Base-by-base conservation (phyloP, 1,140 invertebrate species). In the roundworm (Caenorhabditis elegans) region DNA sequence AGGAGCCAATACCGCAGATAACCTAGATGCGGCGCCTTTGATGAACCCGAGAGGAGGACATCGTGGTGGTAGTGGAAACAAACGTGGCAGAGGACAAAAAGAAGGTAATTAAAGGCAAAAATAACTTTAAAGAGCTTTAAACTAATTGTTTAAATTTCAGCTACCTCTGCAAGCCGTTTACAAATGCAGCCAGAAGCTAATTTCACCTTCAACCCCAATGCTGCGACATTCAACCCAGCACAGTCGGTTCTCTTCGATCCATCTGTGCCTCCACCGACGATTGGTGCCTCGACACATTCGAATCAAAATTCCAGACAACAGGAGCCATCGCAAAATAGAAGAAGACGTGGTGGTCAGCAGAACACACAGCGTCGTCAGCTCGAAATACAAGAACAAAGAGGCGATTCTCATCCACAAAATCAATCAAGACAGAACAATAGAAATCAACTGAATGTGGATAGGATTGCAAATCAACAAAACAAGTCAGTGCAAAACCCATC, bases 21-120 rank as follows among this genome's bases (percentile, higher is more conserved):
- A 39, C 43, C 60, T 39, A 70, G n/a, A 70, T 70, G 60, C 60
- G n/a, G 31, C 26, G 22, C 31, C 60, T 39, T 11, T 4, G 60
- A 70, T 70, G 31, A 70, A 70, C 60, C 34, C 60, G 34, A n/a
- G 34, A 70, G 60, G 60, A 39, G 34, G 60, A 39, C 60, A 22
- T 39, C 60, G 34, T 31, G 31, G 60, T 70, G n/a, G 8, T 22
- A 39, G 22, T 15, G 19, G 19, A 70, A 70, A 70, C 60, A 70
- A 34, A 39, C 6, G 34, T 6, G 34, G 19, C 4, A 70, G n/a
- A 70, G 0, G 11, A 31, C 55, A 65, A 36, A 65, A 31, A 65
- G 60, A 43, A 1, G 60, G 60, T 70, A 13, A 43, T 31, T 34
- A 43, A 43, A 43, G 5, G 5, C 39, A 43, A 43, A 43, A 8